These are phyloP conservation scores for Prionailurus viverrinus DNA, from an alignment of 2,113 vertebrate species.

Conservation along the genomic window DNA sequence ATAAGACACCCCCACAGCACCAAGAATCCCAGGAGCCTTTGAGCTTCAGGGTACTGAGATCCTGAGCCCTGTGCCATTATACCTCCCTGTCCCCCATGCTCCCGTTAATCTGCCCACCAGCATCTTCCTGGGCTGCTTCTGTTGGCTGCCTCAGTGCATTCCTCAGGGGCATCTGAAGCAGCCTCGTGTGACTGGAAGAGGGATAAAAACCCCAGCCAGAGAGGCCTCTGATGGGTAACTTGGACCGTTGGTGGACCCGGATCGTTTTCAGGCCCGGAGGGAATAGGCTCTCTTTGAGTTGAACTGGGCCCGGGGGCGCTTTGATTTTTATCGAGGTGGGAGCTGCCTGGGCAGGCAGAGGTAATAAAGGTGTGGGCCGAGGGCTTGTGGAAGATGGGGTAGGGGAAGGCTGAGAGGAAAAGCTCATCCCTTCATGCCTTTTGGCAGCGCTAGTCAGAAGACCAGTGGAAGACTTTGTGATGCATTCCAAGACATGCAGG, in stretches of 20 bases:
- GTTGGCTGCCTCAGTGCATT: not conserved
- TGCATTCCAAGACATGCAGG: no score
- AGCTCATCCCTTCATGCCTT: not conserved
- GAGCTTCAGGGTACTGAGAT: not conserved
- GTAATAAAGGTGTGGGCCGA: not conserved
- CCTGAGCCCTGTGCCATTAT: not conserved
- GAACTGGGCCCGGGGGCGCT: slow-evolving; percentile 49
- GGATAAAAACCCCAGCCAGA: slow-evolving; percentile 17
- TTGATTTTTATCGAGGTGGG: slow-evolving; percentile 51
- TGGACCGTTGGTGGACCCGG: not conserved
- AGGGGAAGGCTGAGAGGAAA: not conserved
- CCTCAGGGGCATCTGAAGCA: not conserved
- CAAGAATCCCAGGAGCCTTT: not conserved
- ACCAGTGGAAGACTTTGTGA: not conserved
- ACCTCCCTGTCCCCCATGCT: fast-evolving
- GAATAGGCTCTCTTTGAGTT: slow-evolving; percentile 45
- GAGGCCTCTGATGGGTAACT: not conserved
- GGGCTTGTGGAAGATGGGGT: not conserved
- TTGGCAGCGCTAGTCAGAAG: not conserved
- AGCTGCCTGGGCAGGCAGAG: slow-evolving; percentile 71
- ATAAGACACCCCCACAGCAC: not conserved
- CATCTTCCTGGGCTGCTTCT: not conserved
- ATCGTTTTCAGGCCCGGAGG: slow-evolving; percentile 38
- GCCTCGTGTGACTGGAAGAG: not conserved
- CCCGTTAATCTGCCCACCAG: not conserved